These are phyloP conservation scores for Cephalopterus ornatus DNA, from an alignment of 2,113 vertebrate species.

Conservation along the genomic window DNA sequence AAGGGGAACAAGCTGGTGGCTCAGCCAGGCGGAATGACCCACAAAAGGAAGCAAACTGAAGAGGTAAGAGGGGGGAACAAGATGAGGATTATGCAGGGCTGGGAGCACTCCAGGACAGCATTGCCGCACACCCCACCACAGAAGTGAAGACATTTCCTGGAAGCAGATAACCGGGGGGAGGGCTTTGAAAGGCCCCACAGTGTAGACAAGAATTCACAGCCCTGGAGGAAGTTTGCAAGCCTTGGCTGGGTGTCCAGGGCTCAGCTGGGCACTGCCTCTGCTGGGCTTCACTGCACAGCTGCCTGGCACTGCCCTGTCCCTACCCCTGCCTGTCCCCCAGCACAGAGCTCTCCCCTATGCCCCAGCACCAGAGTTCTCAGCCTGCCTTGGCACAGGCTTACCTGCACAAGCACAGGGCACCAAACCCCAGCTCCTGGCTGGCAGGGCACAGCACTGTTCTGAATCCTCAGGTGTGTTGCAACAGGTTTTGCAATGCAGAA, in stretches of 20 bases:
- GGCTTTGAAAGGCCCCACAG: neutral
- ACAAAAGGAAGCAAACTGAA: neutral
- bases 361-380: neutral
- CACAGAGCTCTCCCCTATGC: neutral
- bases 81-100: neutral
- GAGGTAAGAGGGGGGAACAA: neutral
- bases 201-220: neutral
- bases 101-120: neutral
- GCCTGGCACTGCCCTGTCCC: accelerated
- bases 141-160: neutral
- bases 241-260: neutral
- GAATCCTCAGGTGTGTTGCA: neutral
- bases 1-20: neutral
- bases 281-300: neutral
- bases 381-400: neutral
- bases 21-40: neutral
- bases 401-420: neutral
- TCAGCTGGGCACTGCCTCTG: neutral
- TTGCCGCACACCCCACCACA: neutral
- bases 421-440: neutral
- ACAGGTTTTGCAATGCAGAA: neutral
- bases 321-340: neutral
- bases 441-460: neutral
- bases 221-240: neutral
- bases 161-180: neutral